Evolutionary conservation across 2,888 invertebrate genomes (phyloP), one percentile per base, ranked within the genome.

Genomic region (Marronus borbonicus): DNA sequence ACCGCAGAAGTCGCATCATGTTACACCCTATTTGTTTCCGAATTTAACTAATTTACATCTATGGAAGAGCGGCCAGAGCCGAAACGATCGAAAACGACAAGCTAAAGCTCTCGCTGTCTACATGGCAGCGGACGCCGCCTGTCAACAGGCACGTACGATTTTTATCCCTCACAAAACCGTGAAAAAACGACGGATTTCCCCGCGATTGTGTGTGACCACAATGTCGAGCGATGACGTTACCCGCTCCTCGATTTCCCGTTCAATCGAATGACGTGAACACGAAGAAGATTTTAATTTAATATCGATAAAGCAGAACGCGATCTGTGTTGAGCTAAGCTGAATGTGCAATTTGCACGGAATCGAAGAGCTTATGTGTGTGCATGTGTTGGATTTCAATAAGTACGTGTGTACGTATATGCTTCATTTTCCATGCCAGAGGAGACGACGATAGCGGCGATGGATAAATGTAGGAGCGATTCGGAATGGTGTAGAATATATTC

Each of bases 271-370:
- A 58, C 58, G 58, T 44, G 72, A 5, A 55, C 36, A n/a, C 12
- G 28, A 72, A 58, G 58, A 72, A 58, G 58, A 72, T 72, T 72
- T 58, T 72, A 72, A 72, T 72, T 72, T 58, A 72, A 72, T 72
- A 72, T 39, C 72, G 44, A 17, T 39, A n/a, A n/a, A 20, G 52
- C 52, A 31, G 14, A 31, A n/a, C 39, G 64, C 64, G 64, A 31
- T 64, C n/a, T 64, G n/a, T 12, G 64, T 64, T 17, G 17, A 14
- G n/a, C 28, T 64, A 17, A 12, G 17, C 64, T 58, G 55, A 58
- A 58, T 58, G 20, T 31, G 64, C 64, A 64, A 64, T 64, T 64
- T 64, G 31, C 64, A 8, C 2, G 64, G 17, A 36, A 4, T 64
- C 64, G 31, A 36, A 64, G 17, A 58, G 55, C 55, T 58, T 12